These are phyloP conservation scores for Amblyornis subalaris DNA, from an alignment of 2,113 vertebrate species.

Conservation along the genomic window DNA sequence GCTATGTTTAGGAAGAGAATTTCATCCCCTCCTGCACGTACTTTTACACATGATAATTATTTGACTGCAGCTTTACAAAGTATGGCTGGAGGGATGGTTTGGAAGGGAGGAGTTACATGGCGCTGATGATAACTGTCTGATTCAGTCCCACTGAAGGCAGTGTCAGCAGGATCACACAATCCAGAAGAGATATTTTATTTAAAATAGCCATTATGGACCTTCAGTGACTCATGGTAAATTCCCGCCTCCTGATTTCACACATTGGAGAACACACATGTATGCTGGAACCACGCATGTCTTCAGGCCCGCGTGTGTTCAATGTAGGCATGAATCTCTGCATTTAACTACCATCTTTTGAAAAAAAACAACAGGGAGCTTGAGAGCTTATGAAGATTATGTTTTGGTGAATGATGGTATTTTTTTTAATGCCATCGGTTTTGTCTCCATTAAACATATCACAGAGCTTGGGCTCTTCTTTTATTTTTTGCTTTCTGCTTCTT, in stretches of 20 bases:
- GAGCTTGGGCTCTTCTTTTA: background rate
- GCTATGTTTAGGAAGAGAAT: slow-evolving; percentile 31
- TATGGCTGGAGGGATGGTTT: slow-evolving; percentile 26
- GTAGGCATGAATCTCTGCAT: background rate
- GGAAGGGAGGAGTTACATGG: background rate
- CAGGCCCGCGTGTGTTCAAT: fast-evolving
- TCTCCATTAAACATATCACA: background rate
- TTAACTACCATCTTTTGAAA: background rate
- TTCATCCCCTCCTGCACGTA: background rate
- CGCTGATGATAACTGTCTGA: background rate
- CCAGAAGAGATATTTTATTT: background rate
- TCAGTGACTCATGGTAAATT: background rate
- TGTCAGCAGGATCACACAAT: background rate
- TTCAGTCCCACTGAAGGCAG: background rate
- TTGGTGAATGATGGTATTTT: background rate
- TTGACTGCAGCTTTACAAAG: slow-evolving; percentile 22
- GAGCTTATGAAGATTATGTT: background rate
- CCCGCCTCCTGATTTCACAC: background rate
- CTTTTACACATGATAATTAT: background rate
- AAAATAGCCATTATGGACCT: background rate
- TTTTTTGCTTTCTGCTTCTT: background rate
- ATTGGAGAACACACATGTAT: fast-evolving
- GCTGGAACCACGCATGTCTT: background rate
- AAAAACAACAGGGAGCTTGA: background rate
- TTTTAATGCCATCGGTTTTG: background rate